phyloP scores from a whole-genome alignment of 2,113 vertebrate genomes.

The Heteronetta atricapilla region DNA sequence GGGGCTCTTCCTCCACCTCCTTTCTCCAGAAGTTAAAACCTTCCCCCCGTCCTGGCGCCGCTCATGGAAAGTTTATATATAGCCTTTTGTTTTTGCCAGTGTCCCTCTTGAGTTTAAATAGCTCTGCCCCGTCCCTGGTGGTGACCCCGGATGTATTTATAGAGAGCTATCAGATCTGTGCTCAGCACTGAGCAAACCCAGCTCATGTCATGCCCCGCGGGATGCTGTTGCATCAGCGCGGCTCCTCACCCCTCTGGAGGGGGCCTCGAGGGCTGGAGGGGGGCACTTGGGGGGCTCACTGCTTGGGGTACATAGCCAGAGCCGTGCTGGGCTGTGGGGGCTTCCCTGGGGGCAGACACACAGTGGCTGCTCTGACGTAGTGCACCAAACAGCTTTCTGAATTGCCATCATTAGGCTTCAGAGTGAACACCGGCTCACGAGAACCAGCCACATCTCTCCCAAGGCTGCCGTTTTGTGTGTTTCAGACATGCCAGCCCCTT shows the following conservation, averaged over 20 bases:
- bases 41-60: slow-evolving; percentile 12
- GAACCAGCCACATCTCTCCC: rapidly evolving
- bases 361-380: neutral
- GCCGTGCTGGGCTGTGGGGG: neutral
- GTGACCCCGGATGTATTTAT: slow-evolving; percentile 67
- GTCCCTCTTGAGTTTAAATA: slow-evolving; percentile 42
- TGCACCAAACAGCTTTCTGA: neutral
- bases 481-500: neutral
- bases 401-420: neutral
- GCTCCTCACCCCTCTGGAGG: neutral
- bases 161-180: slow-evolving; percentile 35
- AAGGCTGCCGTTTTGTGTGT: rapidly evolving
- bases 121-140: slow-evolving; percentile 13
- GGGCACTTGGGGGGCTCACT: neutral
- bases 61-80: slow-evolving; percentile 68
- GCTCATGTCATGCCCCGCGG: rapidly evolving
- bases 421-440: neutral
- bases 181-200: neutral
- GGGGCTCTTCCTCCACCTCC: neutral
- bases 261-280: neutral
- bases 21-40: slow-evolving; percentile 23
- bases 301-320: neutral
- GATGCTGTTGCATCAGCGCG: neutral
- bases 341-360: neutral
- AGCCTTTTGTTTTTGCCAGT: slow-evolving; percentile 69